Base-by-base conservation (phyloP, 2,888 invertebrate species). In the Hesperia comma region DNA sequence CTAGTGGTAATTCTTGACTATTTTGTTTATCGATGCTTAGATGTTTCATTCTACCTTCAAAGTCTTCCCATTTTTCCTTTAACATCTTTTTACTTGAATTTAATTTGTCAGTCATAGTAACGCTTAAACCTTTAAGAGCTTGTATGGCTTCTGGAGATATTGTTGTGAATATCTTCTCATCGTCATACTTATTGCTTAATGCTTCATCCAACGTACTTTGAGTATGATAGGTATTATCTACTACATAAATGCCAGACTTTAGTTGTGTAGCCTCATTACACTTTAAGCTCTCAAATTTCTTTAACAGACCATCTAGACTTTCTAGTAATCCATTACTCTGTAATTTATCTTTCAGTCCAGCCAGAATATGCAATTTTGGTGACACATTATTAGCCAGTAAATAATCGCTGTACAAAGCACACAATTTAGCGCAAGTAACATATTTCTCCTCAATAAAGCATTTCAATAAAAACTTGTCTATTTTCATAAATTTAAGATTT, bases 401-500 rank as follows among this genome's bases (percentile, higher is more conserved):
- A 74, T 94, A 93, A 60, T 93, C 85, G 54, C 84, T 88, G 77
- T 93, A 94, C 72, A 91, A 81, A 72, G 90, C 85, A 84, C 95
- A 95, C 17, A 95, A 78, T 74, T 94, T 91, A 32, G 93, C 88
- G 80, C 96, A 96, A 26, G 95, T 83, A 37, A 80, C 76, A 81
- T 94, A 95, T 73, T 94, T 94, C 75, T 94, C 94, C 64, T 93
- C 93, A 57, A 95, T 85, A 77, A 94, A 94, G 73, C 94, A 93
- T 76, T 93, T 93, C 17, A 95, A 76, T 74, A 96, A 85, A 79
- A 95, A 93, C 70, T 93, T 93, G 73, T 96, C 95, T 37, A 95
- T 79, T 62, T 93, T 92, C 74, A 93, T 88, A 71, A 95, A 92
- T 51, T 89, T 90, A 49, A 96, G 80, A 72, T 93, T 92, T 68